Conservation (phyloP, 2,888 invertebrate species). For the Dasysyrphus albostriatus region DNA sequence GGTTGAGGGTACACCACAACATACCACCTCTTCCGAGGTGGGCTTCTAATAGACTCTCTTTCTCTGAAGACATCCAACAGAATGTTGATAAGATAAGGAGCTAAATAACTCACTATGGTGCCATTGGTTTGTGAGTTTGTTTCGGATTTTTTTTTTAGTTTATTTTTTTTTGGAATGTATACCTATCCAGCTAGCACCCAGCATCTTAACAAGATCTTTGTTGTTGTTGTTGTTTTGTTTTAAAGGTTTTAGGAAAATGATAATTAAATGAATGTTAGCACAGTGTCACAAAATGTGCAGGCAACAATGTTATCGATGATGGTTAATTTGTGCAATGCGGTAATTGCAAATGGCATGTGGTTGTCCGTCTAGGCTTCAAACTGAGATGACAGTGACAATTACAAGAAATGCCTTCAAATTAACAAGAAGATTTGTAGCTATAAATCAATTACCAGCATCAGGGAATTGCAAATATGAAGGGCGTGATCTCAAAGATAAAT, state of each 20-base stretch:
- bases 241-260: slow-evolving; percentile 40
- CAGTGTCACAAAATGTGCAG: slow-evolving; percentile 31
- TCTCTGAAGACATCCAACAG: slow-evolving; percentile 64
- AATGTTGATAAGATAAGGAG: slow-evolving; percentile 74
- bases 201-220: slow-evolving; percentile 64
- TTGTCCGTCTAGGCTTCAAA: background rate
- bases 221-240: slow-evolving; percentile 53
- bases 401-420: slow-evolving; percentile 21
- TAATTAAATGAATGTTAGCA: slow-evolving; percentile 65
- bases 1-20: slow-evolving; percentile 18
- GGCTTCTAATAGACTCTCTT: slow-evolving; percentile 63
- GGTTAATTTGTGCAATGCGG: slow-evolving; percentile 33
- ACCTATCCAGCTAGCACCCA: slow-evolving; percentile 28
- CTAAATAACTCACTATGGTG: slow-evolving; percentile 74
- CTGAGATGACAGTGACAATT: slow-evolving; percentile 29
- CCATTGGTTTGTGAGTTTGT: slow-evolving; percentile 55
- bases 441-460: slow-evolving; percentile 3
- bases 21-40: slow-evolving; percentile 42
- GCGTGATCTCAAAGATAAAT: background rate
- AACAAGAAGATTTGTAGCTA: background rate
- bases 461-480: background rate
- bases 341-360: slow-evolving; percentile 27
- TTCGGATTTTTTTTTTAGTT: background rate
- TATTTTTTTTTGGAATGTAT: background rate
- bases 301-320: slow-evolving; percentile 35